These are phyloP conservation scores for Gallinago media DNA, from an alignment of 2,113 vertebrate species.

Conservation along the genomic window DNA sequence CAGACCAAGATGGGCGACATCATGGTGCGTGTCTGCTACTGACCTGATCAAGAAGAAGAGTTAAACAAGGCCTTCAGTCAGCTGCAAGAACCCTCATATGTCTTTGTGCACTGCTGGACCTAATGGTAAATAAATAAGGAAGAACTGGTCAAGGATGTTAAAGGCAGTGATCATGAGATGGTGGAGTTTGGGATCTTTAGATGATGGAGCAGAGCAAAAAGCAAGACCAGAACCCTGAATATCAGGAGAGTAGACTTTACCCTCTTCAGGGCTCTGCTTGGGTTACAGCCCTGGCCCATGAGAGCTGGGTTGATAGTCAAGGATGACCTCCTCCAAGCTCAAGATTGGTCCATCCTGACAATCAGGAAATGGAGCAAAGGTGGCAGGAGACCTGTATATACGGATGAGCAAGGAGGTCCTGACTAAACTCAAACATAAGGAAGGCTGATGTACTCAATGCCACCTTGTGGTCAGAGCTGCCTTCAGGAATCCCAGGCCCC, in stretches of 20 bases:
- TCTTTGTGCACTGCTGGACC: neutral
- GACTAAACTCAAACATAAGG: neutral
- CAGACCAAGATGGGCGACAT: neutral
- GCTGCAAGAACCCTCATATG: neutral
- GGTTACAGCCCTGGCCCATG: neutral
- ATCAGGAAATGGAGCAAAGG: neutral
- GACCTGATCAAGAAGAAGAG: neutral
- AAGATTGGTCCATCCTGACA: neutral
- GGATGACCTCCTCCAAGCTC: neutral
- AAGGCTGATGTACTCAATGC: neutral
- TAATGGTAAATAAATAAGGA: neutral
- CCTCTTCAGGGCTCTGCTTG: neutral
- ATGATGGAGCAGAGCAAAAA: neutral
- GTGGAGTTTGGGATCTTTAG: neutral
- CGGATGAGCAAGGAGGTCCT: neutral
- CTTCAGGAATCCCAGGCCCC: neutral
- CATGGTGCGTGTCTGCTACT: neutral
- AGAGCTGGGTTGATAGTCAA: neutral
- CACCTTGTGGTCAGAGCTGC: neutral
- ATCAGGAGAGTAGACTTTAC: neutral
- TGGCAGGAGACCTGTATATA: neutral
- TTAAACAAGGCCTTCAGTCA: neutral
- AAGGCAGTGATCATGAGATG: neutral
- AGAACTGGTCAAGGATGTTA: neutral
- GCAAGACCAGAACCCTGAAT: neutral